These are phyloP conservation scores for Pyxicephalus adspersus DNA, from an alignment of 2,113 vertebrate genomes.

Conservation along the genomic window DNA sequence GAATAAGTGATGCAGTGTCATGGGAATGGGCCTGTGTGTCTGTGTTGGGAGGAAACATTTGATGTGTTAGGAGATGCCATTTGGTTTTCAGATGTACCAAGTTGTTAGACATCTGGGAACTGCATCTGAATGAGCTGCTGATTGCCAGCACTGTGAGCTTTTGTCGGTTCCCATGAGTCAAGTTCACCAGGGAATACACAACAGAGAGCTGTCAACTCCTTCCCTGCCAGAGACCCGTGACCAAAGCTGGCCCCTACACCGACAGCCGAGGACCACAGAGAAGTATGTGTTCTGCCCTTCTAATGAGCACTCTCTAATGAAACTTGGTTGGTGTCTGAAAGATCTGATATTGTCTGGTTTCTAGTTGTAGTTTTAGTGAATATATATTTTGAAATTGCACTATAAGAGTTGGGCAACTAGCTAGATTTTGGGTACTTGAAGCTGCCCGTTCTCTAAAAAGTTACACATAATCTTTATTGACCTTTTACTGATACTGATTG, in stretches of 20 bases:
- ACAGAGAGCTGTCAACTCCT: constrained; percentile 9
- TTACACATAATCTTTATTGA: too few species aligned
- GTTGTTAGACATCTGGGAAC: constrained; percentile 50
- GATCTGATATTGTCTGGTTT: too few species aligned
- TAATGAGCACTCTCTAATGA: too few species aligned
- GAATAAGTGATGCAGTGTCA: not conserved
- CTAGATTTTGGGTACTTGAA: too few species aligned
- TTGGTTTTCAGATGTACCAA: constrained; percentile 53
- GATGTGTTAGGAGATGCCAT: constrained; percentile 43
- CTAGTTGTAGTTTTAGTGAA: too few species aligned
- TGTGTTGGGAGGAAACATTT: constrained; percentile 28
- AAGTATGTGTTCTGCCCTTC: too few species aligned
- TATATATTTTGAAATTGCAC: too few species aligned
- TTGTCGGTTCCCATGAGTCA: constrained; percentile 46
- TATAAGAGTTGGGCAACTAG: too few species aligned
- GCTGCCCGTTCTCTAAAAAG: too few species aligned
- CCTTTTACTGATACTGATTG: too few species aligned
- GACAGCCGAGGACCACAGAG: not conserved
- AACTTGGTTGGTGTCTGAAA: too few species aligned
- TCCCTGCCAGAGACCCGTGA: constrained; percentile 15
- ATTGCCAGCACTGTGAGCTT: constrained; percentile 42
- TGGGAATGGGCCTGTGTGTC: not conserved
- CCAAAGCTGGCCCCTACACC: not conserved
- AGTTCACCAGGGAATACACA: constrained; percentile 31
- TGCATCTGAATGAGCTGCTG: constrained; percentile 48